These are phyloP conservation scores for Enteromius unitaeniatus DNA, from an alignment of 2,797 vertebrate genomes.

Conservation along the genomic window DNA sequence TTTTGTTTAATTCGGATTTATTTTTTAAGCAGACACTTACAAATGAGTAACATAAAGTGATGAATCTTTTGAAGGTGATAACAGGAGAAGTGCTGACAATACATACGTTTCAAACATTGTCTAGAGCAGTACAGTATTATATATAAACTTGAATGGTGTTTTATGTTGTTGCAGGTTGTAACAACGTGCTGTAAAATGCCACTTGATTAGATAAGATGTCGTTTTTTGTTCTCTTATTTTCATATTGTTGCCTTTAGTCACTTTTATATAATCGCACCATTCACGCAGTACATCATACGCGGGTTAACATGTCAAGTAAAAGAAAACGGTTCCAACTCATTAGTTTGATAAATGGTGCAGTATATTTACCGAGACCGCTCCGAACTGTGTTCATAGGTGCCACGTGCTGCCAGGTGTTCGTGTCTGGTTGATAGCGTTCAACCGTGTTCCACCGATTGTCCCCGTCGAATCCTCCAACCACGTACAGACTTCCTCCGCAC, in stretches of 20 bases:
- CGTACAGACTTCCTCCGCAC: constrained; percentile 79
- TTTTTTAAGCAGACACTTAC: neutral
- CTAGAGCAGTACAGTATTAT: neutral
- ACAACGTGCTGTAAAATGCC: neutral
- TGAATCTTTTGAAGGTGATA: neutral
- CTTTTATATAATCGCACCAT: neutral
- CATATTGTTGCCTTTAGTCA: constrained; percentile 13
- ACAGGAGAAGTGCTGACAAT: neutral
- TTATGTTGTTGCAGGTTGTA: neutral
- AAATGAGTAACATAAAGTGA: neutral
- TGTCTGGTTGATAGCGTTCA: constrained; percentile 82
- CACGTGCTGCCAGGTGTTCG: constrained; percentile 79
- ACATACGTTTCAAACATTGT: neutral
- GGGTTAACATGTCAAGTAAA: constrained; percentile 20
- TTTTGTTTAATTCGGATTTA: constrained; percentile 6
- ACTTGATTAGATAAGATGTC: constrained; percentile 2
- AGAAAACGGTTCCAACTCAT: constrained; percentile 9
- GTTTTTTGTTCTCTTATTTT: constrained; percentile 1
- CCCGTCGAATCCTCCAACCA: constrained; percentile 82
- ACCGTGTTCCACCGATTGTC: constrained; percentile 79
- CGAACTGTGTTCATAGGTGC: constrained; percentile 79
- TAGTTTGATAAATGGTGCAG: constrained; percentile 8
- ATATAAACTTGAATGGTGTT: neutral
- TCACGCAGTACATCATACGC: neutral
- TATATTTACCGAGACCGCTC: constrained; percentile 81